A percentile compares a stretch with the other conserved stretches of the same genome.
Evolutionary conservation across 2,888 invertebrate genomes (phyloP).

Genomic region (Mantis religiosa): DNA sequence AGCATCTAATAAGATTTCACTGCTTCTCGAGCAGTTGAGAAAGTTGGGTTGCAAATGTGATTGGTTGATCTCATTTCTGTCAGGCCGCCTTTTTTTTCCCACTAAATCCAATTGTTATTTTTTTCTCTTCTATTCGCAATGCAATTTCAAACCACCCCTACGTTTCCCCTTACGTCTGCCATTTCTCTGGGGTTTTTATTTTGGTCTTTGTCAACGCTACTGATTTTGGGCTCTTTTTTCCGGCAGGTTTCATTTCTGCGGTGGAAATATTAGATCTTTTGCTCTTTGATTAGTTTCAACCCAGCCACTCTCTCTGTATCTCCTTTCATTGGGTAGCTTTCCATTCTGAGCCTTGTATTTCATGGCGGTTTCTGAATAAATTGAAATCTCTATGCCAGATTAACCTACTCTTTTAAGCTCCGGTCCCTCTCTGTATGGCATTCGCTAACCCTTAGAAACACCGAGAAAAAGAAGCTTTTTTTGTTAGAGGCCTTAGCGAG

Average conservation of each 20-base stretch:
- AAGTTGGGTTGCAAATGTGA: conserved; percentile 10
- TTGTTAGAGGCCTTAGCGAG: no score
- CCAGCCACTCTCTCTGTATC: not conserved
- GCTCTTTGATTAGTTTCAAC: not conserved
- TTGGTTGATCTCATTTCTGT: conserved; percentile 8
- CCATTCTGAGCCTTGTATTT: not conserved
- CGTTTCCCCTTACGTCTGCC: not conserved
- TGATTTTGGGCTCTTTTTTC: not conserved
- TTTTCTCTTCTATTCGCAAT: conserved; percentile 1
- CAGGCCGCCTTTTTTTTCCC: not conserved
- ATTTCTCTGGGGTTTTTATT: not conserved
- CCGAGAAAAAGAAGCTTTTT: no score
- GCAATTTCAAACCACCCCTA: not conserved
- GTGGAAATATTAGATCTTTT: not conserved
- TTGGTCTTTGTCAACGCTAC: not conserved
- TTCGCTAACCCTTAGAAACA: not conserved
- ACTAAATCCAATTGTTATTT: conserved; percentile 6
- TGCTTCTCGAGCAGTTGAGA: not conserved
- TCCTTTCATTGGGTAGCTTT: not conserved
- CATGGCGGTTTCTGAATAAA: not conserved
- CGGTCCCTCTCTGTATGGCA: not conserved
- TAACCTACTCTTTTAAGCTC: not conserved
- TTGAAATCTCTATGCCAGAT: not conserved
- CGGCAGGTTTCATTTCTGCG: not conserved
- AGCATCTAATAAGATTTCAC: not conserved